Base-by-base conservation (phyloP, 53 echinoderm and acorn worm species). In the Glandiceps talaboti region DNA sequence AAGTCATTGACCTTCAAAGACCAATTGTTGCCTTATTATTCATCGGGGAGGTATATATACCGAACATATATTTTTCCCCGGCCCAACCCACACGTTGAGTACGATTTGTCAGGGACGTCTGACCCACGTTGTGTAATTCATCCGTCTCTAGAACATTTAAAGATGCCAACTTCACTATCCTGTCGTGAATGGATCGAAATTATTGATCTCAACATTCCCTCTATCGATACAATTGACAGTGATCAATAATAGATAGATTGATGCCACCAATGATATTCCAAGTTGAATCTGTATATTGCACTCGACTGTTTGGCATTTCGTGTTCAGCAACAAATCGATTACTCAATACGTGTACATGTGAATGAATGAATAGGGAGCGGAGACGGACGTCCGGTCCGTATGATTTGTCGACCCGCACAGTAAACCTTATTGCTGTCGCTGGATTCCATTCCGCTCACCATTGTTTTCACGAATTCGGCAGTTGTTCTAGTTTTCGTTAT, bases 371-470 rank as follows among this genome's bases (percentile, higher is more conserved):
- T 45, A 20, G 64, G 20, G 64, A 45, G 6, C 64, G 64, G 64
- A 45, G 64, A 45, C 64, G 64, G 64, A 45, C 64, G 64, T 45
- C 64, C 64, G 64, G 64, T 45, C 64, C 64, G 64, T 45, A 45
- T 45, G 64, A 20, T 45, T 45, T 12, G 20, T 20, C 6, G 64
- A 45, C 64, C 64, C n/a, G n/a, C n/a, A n/a, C n/a, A n/a, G n/a
- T n/a, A n/a, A n/a, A n/a, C n/a, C n/a, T n/a, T n/a, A n/a, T n/a
- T n/a, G n/a, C n/a, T n/a, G n/a, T n/a, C n/a, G n/a, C n/a, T n/a
- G n/a, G n/a, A n/a, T n/a, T n/a, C n/a, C n/a, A n/a, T n/a, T n/a
- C n/a, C n/a, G n/a, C n/a, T n/a, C n/a, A n/a, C n/a, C n/a, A n/a
- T n/a, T n/a, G n/a, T n/a, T n/a, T n/a, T n/a, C n/a, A n/a, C n/a